These are phyloP conservation scores for Pongo pygmaeus DNA, from an alignment of 2,113 vertebrate species.

Conservation along the genomic window DNA sequence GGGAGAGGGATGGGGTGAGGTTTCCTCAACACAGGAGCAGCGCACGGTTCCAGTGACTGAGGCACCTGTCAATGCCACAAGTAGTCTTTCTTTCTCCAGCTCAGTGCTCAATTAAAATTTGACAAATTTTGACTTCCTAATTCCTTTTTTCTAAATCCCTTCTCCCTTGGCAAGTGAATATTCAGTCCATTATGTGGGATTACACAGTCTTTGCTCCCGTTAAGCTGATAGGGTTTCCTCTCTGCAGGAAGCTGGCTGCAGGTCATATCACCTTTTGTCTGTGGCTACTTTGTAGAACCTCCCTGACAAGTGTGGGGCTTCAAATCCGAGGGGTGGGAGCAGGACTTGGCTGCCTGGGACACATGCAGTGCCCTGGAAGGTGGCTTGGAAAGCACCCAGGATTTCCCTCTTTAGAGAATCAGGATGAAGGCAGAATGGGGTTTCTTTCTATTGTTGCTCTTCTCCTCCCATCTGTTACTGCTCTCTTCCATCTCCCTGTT, in stretches of 20 bases:
- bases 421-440: background rate
- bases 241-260: too few relatives aligned
- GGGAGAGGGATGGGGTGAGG: too few relatives aligned
- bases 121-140: background rate
- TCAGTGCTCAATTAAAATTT: background rate
- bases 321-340: background rate
- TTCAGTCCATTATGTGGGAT: background rate
- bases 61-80: too few relatives aligned
- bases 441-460: background rate
- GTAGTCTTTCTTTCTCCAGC: background rate
- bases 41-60: background rate
- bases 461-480: background rate
- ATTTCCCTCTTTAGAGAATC: background rate
- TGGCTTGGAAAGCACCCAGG: accelerated
- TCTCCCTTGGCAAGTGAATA: background rate
- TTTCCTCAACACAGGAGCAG: background rate
- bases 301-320: background rate
- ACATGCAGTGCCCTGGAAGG: accelerated
- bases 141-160: background rate
- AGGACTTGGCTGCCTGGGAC: accelerated
- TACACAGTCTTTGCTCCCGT: background rate
- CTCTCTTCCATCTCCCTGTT: background rate
- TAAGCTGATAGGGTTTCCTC: background rate
- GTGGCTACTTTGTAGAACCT: background rate
- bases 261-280: background rate